Evolutionary conservation across 2,113 vertebrate species (phyloP).

Genomic region (Cephalopterus ornatus): DNA sequence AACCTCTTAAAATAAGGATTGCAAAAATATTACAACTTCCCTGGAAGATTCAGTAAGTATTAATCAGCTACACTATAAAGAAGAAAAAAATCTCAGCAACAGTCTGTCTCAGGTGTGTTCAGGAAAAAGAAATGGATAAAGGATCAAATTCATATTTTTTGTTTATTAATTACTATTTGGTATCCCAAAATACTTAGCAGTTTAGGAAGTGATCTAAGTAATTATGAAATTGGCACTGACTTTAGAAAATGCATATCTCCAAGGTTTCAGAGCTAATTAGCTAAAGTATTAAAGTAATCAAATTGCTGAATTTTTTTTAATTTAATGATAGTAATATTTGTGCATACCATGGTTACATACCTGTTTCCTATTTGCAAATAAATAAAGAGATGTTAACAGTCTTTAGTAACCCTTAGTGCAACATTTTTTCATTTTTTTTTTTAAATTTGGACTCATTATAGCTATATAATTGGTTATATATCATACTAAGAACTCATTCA

Average conservation of each 20-base stretch:
- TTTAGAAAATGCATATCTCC: background rate
- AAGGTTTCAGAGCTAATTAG: slow-evolving; percentile 20
- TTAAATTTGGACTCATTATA: slow-evolving; percentile 65
- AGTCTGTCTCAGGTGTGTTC: background rate
- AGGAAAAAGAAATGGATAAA: background rate
- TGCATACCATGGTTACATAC: background rate
- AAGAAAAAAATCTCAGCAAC: background rate
- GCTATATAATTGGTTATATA: slow-evolving; percentile 62
- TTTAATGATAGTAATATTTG: slow-evolving; percentile 20
- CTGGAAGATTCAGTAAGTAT: background rate
- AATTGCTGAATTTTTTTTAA: background rate
- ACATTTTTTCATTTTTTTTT: slow-evolving; percentile 67
- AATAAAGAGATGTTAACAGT: slow-evolving; percentile 23
- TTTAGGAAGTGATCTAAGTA: background rate
- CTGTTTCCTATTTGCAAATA: slow-evolving; percentile 37
- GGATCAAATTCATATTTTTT: background rate
- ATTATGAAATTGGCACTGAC: background rate
- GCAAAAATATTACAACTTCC: background rate
- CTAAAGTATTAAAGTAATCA: background rate
- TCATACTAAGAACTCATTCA: slow-evolving; percentile 65
- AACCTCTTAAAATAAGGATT: slow-evolving; percentile 15
- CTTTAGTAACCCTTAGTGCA: slow-evolving; percentile 53
- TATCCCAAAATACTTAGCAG: background rate
- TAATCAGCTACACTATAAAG: background rate
- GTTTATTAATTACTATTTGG: background rate